Conservation (phyloP, 2,888 invertebrate species). For the Conomelus anceps region DNA sequence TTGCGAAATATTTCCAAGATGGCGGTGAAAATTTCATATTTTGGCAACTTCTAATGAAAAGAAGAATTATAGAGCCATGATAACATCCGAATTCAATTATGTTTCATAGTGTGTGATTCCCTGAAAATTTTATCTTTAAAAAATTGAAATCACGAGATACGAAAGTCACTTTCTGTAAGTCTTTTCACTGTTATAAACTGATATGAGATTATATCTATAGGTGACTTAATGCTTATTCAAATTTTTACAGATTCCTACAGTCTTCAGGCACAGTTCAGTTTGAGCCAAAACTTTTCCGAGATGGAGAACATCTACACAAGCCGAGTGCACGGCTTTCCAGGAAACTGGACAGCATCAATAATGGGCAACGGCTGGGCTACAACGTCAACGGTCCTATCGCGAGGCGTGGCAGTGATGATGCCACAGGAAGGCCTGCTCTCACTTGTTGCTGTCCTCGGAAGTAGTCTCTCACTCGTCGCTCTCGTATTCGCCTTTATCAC, state of each 20-base stretch:
- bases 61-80: no score
- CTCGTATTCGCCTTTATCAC: conserved; percentile 63
- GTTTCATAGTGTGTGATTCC: no score
- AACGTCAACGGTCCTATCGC: conserved; percentile 18
- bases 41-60: no score
- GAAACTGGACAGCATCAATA: conserved; percentile 37
- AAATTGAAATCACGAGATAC: no score
- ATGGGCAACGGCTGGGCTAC: conserved; percentile 19
- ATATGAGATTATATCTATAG: background rate
- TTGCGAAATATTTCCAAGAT: no score
- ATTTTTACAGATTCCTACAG: background rate
- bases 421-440: conserved; percentile 56
- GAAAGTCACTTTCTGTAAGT: no score
- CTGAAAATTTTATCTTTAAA: no score
- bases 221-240: background rate
- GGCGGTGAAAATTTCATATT: no score
- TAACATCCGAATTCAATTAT: no score
- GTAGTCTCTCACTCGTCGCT: conserved; percentile 58
- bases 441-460: conserved; percentile 56
- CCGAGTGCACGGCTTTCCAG: conserved; percentile 45
- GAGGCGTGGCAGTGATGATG: conserved; percentile 41
- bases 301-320: conserved; percentile 49
- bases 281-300: no score
- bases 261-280: background rate
- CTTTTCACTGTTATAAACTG: no score